A percentile compares a stretch with the other conserved stretches of the same genome.
These are phyloP conservation scores for Dugesia japonica DNA, from an alignment of 2,888 invertebrate species.

Conservation along the genomic window DNA sequence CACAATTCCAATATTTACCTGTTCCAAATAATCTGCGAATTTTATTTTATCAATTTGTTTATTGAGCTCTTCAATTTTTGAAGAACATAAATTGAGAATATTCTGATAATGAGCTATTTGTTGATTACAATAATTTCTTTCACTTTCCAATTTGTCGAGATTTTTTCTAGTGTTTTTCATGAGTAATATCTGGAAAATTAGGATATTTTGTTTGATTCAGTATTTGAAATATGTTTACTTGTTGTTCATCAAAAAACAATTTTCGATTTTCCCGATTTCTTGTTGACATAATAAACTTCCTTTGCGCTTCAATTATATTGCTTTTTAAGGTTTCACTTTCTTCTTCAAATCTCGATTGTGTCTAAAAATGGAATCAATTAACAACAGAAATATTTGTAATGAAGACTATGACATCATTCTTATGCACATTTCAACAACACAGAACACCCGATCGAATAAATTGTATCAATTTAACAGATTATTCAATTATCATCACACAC, in stretches of 20 bases:
- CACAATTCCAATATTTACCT: too few relatives aligned
- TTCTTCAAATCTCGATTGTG: conserved; percentile 16
- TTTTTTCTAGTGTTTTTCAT: conserved; percentile 8
- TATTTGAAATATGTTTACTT: background rate
- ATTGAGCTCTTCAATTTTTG: background rate
- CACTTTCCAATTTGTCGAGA: conserved; percentile 4
- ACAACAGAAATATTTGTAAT: background rate
- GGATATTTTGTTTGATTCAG: too few relatives aligned
- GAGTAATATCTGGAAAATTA: background rate
- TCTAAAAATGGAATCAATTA: background rate
- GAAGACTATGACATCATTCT: background rate
- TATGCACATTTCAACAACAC: background rate
- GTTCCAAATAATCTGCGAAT: too few relatives aligned
- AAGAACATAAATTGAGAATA: background rate
- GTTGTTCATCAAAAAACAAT: background rate
- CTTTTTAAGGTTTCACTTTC: conserved; percentile 7
- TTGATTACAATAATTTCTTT: background rate
- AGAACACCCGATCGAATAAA: background rate
- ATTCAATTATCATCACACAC: background rate
- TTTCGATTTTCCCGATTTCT: conserved; percentile 8
- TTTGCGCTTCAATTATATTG: background rate
- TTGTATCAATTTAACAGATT: background rate
- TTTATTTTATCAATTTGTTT: background rate
- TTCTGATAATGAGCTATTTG: background rate
- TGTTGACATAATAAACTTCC: conserved; percentile 6